phyloP scores from a whole-genome alignment of 2,797 vertebrate species.

The Anabas testudineus region DNA sequence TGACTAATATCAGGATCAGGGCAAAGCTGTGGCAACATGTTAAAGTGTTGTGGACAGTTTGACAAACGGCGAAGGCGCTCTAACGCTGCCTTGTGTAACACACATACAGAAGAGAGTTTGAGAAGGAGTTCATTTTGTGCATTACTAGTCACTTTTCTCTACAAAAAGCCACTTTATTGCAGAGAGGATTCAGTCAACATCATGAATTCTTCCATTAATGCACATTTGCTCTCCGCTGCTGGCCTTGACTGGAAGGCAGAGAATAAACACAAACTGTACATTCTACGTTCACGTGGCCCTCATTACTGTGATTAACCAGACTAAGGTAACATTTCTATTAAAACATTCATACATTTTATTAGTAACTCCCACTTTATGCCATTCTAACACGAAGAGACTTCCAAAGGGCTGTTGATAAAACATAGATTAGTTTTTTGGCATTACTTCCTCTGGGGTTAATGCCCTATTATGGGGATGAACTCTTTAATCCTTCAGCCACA shows the following conservation, averaged over 20 bases:
- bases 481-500: constrained; percentile 63
- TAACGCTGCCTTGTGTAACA: background rate
- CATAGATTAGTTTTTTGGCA: constrained; percentile 43
- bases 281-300: background rate
- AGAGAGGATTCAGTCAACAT: background rate
- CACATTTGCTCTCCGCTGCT: constrained; percentile 7
- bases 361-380: background rate
- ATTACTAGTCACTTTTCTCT: background rate
- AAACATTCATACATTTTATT: background rate
- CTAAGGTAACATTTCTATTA: constrained; percentile 2
- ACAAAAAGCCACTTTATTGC: background rate
- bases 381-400: constrained; percentile 13
- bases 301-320: background rate
- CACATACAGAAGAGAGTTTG: no score
- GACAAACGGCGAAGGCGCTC: background rate
- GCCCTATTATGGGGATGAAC: constrained; percentile 63
- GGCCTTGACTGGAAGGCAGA: background rate
- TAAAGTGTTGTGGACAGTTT: no score
- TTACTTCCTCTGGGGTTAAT: constrained; percentile 51
- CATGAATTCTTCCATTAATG: constrained; percentile 12
- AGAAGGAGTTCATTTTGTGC: background rate
- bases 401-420: constrained; percentile 46
- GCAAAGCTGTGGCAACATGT: background rate
- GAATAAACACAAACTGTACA: background rate
- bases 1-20: background rate